Base-by-base conservation (phyloP, 2,888 invertebrate species). In the Athalia rosae region DNA sequence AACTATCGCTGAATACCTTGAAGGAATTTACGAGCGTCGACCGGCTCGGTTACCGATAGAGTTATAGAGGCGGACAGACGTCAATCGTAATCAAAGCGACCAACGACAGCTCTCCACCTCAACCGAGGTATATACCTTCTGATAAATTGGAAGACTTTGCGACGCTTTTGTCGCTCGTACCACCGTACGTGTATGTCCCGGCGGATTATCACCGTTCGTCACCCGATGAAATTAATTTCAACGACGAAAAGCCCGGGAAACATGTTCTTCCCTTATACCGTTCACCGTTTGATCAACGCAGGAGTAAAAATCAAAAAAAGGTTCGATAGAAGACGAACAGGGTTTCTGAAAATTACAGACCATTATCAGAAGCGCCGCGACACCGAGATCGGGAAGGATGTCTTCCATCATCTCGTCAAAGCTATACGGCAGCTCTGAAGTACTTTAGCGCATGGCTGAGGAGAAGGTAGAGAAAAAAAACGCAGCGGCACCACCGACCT, bases 41-140 rank as follows among this genome's bases (percentile, higher is more conserved):
- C 50, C 69, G 59, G 66, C 62, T 69, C 64, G 53, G 66, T 45
- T 43, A 28, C 8, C 58, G 50, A 67, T 61, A 41, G 77, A 67
- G 69, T 77, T 77, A 67, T 77, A 69, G 58, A 45, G 61, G 53
- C 53, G 48, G 77, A 77, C 61, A 53, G 78, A 74, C 77, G 76
- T 76, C 80, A 84, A 82, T 83, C 82, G 83, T 83, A 84, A 84
- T 82, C 71, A 71, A 71, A 71, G 50, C 43, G 58, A 13, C 45
- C 50, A n/a, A 28, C 50, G 28, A 53, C 50, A 41, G 53, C 53
- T 50, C 41, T 28, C n/a, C 15, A 50, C 41, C 71, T 28, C 45
- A 58, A 1, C 58, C 71, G n/a, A n/a, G 67, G 64, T n/a, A 67
- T 59, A 59, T 28, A 28, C 28, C 28, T 28, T 28, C 28, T 28